A percentile compares a stretch with the other conserved stretches of the same genome.
These are phyloP conservation scores for Pollenia amentaria DNA, from an alignment of 2,888 invertebrate genomes.

Conservation along the genomic window DNA sequence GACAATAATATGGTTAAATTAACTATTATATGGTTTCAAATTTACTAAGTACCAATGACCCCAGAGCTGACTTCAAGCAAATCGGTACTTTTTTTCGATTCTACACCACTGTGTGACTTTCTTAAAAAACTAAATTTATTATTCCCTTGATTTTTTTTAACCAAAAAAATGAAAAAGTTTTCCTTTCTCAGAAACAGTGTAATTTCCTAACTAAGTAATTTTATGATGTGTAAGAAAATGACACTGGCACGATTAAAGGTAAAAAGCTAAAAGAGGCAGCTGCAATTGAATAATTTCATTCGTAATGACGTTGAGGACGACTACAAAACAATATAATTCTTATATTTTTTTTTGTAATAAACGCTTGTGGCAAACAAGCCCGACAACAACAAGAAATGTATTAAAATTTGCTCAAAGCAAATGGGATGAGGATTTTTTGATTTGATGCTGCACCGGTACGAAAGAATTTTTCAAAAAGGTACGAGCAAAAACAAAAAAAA, in stretches of 20 bases:
- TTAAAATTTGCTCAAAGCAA: slow-evolving; percentile 71
- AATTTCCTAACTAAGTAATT: slow-evolving; percentile 36
- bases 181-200: slow-evolving; percentile 39
- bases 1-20: too few relatives aligned
- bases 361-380: slow-evolving; percentile 61
- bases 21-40: too few relatives aligned
- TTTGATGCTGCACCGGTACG: slow-evolving; percentile 49
- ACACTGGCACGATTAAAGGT: slow-evolving; percentile 69
- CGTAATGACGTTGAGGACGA: slow-evolving; percentile 53
- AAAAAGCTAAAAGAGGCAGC: slow-evolving; percentile 80
- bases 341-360: background rate
- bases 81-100: too few relatives aligned
- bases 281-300: slow-evolving; percentile 80
- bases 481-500: slow-evolving; percentile 42
- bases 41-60: too few relatives aligned
- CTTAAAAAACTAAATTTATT: too few relatives aligned
- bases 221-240: slow-evolving; percentile 35
- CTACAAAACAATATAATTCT: slow-evolving; percentile 57
- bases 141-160: background rate
- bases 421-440: slow-evolving; percentile 42
- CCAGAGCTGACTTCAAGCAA: too few relatives aligned
- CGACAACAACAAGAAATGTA: slow-evolving; percentile 41
- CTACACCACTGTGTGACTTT: too few relatives aligned
- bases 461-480: slow-evolving; percentile 33
- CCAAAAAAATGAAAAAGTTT: background rate